Base-by-base conservation (phyloP, 2,888 invertebrate genomes). In the Stenoptilia bipunctidactyla region DNA sequence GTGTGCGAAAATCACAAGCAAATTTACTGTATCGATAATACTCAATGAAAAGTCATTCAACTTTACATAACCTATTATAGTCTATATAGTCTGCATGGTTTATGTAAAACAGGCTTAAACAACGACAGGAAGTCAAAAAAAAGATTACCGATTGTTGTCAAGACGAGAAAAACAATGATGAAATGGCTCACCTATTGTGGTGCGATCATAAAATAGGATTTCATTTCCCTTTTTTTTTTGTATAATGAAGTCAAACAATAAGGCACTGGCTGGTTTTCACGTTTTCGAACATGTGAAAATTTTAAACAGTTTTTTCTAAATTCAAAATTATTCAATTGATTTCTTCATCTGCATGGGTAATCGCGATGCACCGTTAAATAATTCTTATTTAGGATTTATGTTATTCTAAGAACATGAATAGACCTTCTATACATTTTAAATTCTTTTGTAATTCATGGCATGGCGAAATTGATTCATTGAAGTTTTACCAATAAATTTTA, bases 101-200 rank as follows among this genome's bases (percentile, higher is more conserved):
- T 51, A 49, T 49, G 46, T 56, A 51, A 51, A 48, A 43, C 58
- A 54, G 54, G 47, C n/a, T n/a, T 44, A 47, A 61, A 61, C 57
- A 62, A 63, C 61, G 51, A 53, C 69, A 71, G 76, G 79, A 79
- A 70, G 69, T 69, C 47, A 59, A 57, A 64, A 67, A 68, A 67
- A 65, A 61, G 8, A 6, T 39, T 52, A 45, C 54, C 48, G 53
- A 56, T 58, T 61, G 63, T 67, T 73, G 67, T 70, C 66, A 62
- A 48, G n/a, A 8, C 30, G 30, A 30, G 52, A 58, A 67, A 55
- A 75, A 79, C 75, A 80, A 79, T 79, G 62, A 64, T 60, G 65
- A 66, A 66, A 69, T 68, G 66, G 66, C 52, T 58, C 50, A 72
- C 50, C 75, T 55, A 79, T 82, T 80, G 80, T 77, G 47, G 50